These are phyloP conservation scores for Pachycephala philippinensis DNA, from an alignment of 2,113 vertebrate genomes.

Conservation along the genomic window DNA sequence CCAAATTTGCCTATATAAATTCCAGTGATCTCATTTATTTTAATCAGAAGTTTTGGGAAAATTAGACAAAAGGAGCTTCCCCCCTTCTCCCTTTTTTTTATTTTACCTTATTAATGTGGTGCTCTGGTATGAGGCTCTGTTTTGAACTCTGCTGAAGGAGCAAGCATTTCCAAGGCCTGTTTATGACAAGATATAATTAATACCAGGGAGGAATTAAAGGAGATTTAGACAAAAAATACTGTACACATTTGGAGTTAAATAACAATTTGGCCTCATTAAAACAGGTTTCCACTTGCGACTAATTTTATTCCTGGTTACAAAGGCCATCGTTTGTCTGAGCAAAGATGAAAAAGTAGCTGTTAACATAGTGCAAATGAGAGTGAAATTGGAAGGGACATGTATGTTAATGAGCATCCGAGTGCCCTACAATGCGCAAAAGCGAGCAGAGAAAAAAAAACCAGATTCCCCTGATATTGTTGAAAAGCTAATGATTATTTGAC, in stretches of 20 bases:
- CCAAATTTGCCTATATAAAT: slow-evolving; percentile 32
- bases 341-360: slow-evolving; percentile 64
- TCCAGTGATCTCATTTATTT: slow-evolving; percentile 17
- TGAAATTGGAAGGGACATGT: slow-evolving; percentile 54
- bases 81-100: accelerated
- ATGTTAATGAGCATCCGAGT: slow-evolving; percentile 50
- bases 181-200: slow-evolving; percentile 56
- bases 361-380: slow-evolving; percentile 58
- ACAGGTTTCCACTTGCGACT: slow-evolving; percentile 20
- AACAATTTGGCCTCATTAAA: slow-evolving; percentile 64
- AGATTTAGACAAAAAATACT: slow-evolving; percentile 28
- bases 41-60: slow-evolving; percentile 29
- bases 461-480: background rate
- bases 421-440: background rate
- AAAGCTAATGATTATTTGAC: slow-evolving; percentile 38
- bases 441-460: background rate
- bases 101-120: background rate
- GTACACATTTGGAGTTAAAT: slow-evolving; percentile 50
- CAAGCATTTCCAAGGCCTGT: background rate
- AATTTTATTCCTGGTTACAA: slow-evolving; percentile 55
- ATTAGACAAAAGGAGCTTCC: background rate
- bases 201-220: slow-evolving; percentile 34
- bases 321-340: slow-evolving; percentile 32
- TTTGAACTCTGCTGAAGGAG: background rate
- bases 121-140: background rate